Conservation (phyloP, 2,888 invertebrate genomes). For the Catonia carolina region DNA sequence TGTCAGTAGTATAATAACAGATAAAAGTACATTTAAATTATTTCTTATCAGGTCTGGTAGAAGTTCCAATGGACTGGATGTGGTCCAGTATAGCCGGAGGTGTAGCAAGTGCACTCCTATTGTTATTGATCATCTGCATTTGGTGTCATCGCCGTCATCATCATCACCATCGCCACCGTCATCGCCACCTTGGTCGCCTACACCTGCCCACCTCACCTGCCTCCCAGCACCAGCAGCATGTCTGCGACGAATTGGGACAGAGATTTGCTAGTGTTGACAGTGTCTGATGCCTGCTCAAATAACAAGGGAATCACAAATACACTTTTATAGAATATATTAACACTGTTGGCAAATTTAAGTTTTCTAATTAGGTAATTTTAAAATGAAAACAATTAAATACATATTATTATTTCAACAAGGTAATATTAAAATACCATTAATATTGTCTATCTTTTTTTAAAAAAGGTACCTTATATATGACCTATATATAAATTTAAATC, state of each 20-base stretch:
- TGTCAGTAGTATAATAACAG: too few relatives aligned
- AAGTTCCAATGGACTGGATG: constrained; percentile 53
- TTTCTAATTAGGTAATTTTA: too few relatives aligned
- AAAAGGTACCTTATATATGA: too few relatives aligned
- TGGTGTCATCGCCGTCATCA: constrained; percentile 49
- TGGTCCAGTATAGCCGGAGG: constrained; percentile 48
- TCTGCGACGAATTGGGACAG: constrained; percentile 51
- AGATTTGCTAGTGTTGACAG: constrained; percentile 52
- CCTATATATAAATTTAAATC: too few relatives aligned
- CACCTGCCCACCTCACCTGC: constrained; percentile 39
- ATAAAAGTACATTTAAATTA: too few relatives aligned
- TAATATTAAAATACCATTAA: too few relatives aligned
- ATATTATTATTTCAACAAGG: too few relatives aligned
- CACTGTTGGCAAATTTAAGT: too few relatives aligned
- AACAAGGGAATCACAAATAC: constrained; percentile 22
- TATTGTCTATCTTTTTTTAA: too few relatives aligned
- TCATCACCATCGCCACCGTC: constrained; percentile 41
- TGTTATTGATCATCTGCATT: constrained; percentile 47
- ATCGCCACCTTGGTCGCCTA: constrained; percentile 34
- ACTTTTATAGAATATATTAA: too few relatives aligned
- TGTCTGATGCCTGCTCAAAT: constrained; percentile 47
- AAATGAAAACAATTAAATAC: too few relatives aligned
- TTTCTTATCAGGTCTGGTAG: constrained; percentile 43
- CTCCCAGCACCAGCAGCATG: constrained; percentile 42
- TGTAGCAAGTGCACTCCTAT: constrained; percentile 44